These are phyloP conservation scores for Enoplosus armatus DNA, from an alignment of 2,797 vertebrate genomes.

Conservation along the genomic window DNA sequence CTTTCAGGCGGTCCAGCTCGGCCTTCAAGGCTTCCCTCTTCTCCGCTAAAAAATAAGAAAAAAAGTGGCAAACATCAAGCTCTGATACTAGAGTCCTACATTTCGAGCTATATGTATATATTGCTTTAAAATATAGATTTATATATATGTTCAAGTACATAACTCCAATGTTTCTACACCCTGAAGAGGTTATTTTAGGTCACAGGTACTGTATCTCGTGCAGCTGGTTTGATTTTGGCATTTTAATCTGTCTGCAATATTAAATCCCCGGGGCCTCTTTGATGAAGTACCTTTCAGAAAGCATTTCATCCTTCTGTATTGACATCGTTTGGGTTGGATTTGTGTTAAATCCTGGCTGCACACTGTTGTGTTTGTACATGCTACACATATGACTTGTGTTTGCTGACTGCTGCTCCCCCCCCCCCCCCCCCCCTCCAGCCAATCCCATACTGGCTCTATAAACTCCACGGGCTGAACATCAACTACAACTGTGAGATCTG, in stretches of 20 bases:
- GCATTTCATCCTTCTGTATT: too few relatives aligned
- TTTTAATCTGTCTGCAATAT: neutral
- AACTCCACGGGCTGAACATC: constrained; percentile 97
- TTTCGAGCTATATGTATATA: too few relatives aligned
- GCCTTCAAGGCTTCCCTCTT: constrained; percentile 89
- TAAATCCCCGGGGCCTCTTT: neutral
- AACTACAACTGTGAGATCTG: constrained; percentile 99
- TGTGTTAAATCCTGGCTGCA: neutral
- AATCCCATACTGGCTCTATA: constrained; percentile 97
- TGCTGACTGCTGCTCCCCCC: constrained; percentile 9
- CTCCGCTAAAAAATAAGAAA: constrained; percentile 89
- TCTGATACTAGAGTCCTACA: too few relatives aligned
- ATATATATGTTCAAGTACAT: too few relatives aligned
- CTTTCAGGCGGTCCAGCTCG: constrained; percentile 91
- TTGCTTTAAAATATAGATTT: too few relatives aligned
- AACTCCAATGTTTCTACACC: too few relatives aligned
- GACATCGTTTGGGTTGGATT: neutral
- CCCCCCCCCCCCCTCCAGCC: constrained; percentile 91
- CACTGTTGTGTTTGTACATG: neutral
- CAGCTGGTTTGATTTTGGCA: neutral
- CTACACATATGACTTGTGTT: neutral
- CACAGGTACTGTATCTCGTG: too few relatives aligned
- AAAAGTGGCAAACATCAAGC: too few relatives aligned
- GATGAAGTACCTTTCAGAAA: neutral
- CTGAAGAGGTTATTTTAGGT: too few relatives aligned